Base-by-base conservation (phyloP, 2,113 vertebrate genomes). In the Sylvilagus bachmani region DNA sequence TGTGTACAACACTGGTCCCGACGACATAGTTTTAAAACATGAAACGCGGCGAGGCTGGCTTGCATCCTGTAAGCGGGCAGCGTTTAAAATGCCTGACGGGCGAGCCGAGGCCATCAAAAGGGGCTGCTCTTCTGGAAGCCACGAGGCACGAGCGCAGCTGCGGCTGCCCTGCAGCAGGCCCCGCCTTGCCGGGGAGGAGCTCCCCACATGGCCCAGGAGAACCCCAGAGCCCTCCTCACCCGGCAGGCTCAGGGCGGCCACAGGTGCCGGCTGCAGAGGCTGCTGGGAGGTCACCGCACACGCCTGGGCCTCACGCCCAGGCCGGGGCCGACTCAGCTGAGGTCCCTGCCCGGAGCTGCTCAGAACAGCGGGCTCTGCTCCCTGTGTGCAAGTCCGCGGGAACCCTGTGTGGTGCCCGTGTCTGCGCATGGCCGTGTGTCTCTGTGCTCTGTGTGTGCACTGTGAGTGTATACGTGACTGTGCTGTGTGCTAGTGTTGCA, bases 321-420 rank as follows among this genome's bases (percentile, higher is more conserved):
- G 44, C 6, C 44, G 7, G 44, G 55, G 55, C 55, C 21, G 55
- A 58, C 19, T 14, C 55, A 58, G 55, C 55, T 16, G 13, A 19
- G 55, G 3, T 19, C 55, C 55, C 19, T 19, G 14, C 13, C 5
- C 55, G 4, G 5, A 58, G 55, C 55, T 58, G 19, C 55, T 58
- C 19, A 21, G 55, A 58, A 17, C 55, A 13, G 21, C 55, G 21
- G 55, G 55, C 55, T 58, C 55, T 58, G 55, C 55, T 58, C 14
- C 55, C 55, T 58, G 19, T 1, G 66, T n/a, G 27, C 0, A 1
- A 12, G 44, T 53, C 5, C 5, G 4, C 14, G 2, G 2, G 12
- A 44, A 44, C 6, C 44, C 44, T 44, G 44, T 7, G 6, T 7
- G 12, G 44, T 31, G 21, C 27, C 33, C 38, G 2, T 38, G 36